These are phyloP conservation scores for Hormaphis cornu DNA, from an alignment of 1,140 invertebrate genomes.

Conservation along the genomic window DNA sequence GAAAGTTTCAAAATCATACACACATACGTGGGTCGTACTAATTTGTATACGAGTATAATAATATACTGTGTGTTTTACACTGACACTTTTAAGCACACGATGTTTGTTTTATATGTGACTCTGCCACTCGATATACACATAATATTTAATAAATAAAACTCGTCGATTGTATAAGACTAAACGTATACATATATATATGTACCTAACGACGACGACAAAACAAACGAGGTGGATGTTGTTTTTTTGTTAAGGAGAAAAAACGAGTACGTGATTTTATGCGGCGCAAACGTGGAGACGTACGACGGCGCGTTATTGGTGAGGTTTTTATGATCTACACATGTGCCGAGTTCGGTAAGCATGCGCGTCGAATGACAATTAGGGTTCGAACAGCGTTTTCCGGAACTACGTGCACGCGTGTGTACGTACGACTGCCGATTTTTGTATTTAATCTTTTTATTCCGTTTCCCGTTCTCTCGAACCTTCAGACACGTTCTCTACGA, in stretches of 20 bases:
- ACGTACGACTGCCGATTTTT: constrained; percentile 10
- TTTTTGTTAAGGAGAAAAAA: neutral
- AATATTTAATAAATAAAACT: too few relatives aligned
- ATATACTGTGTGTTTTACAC: too few relatives aligned
- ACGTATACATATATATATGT: too few relatives aligned
- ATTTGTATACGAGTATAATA: too few relatives aligned
- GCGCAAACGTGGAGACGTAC: neutral
- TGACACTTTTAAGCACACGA: too few relatives aligned
- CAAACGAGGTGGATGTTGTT: neutral
- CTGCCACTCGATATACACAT: too few relatives aligned
- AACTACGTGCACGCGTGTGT: neutral
- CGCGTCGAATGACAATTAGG: constrained; percentile 26
- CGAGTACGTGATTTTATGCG: constrained; percentile 11
- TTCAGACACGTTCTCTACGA: neutral
- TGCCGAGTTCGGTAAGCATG: neutral
- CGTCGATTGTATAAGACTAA: too few relatives aligned
- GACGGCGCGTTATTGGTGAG: constrained; percentile 1
- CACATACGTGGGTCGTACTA: too few relatives aligned
- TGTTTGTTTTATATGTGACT: too few relatives aligned
- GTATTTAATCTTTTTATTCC: neutral
- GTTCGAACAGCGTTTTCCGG: constrained; percentile 22
- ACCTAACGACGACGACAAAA: too few relatives aligned
- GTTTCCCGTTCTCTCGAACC: neutral
- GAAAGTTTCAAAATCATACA: neutral
- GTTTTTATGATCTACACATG: constrained; percentile 27